Percentiles rank a stretch among this genome's conserved stretches.
Conservation (phyloP, 2,888 invertebrate genomes). For the Nineta flava region DNA sequence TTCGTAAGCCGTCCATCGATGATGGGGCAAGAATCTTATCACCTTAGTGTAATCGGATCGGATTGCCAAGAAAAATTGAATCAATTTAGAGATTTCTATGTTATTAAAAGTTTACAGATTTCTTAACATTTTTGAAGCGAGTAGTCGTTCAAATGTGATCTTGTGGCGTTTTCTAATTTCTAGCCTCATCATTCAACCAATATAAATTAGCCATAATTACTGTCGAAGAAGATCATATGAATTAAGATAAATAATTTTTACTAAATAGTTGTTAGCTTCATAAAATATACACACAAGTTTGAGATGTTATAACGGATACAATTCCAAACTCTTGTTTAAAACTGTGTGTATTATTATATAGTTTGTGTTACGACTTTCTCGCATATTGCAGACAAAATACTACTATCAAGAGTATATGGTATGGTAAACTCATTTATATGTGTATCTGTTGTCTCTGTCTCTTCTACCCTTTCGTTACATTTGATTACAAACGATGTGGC, state of each 20-base stretch:
- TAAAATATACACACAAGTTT: not conserved
- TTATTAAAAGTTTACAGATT: no score
- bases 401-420: not conserved
- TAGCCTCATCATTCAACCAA: no score
- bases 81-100: no score
- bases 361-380: not conserved
- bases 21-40: no score
- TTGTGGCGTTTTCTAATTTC: no score
- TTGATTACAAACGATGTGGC: no score
- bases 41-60: no score
- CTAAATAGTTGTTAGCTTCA: not conserved
- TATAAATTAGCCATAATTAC: no score
- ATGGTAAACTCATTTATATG: constrained; percentile 4
- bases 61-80: no score
- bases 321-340: constrained; percentile 1
- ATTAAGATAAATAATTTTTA: not conserved
- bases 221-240: not conserved
- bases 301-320: not conserved
- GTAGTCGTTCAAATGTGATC: no score
- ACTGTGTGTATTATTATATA: not conserved
- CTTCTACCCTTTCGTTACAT: not conserved
- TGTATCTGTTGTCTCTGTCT: not conserved
- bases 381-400: constrained; percentile 6
- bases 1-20: no score
- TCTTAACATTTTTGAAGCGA: no score